Base-by-base conservation (phyloP, 2,113 vertebrate genomes). In the Sorex fumeus region DNA sequence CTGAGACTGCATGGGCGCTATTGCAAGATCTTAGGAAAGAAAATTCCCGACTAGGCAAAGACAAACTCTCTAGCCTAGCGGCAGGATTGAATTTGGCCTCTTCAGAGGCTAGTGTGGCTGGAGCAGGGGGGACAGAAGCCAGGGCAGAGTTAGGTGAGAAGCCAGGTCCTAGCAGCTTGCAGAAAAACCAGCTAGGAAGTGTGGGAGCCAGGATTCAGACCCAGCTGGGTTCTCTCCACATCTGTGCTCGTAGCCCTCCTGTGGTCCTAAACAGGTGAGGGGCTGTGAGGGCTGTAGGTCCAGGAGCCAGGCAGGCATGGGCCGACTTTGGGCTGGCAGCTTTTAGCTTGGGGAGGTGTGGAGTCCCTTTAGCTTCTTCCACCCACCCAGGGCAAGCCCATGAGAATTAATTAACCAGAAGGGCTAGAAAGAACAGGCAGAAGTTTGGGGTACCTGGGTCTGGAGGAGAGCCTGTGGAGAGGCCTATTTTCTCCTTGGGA, bases 401-500 rank as follows among this genome's bases (percentile, higher is more conserved):
- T 66, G 60, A 27, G 74, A 60, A 81, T 87, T 84, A 28, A 40
- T 30, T 84, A 53, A 95, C 47, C 32, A 74, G 40, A 25, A 75
- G 72, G 23, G 23, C 19, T 43, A n/a, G 28, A 62, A 87, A 64
- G 45, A 57, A 6, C 27, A 66, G 64, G 32, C 84, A 88, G 34
- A 72, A 30, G 32, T 69, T 36, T 13, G 6, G 15, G 47, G 43
- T 75, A 75, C 84, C 47, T 53, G 9, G 2, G 6, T 67, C 8
- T 70, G 77, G 75, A 25, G 45, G 62, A 43, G 19, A 81, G 15
- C 13, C 71, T 78, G 2, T 36, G 32, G 15, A 92, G 57, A 77
- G 62, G 21, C 25, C n/a, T 85, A 18, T 80, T 74, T 67, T n/a
- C 13, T 70, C 25, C n/a, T 43, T 10, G 36, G 40, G n/a, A 19